These are phyloP conservation scores for Carposina sasakii DNA, from an alignment of 1,140 invertebrate species.

Conservation along the genomic window DNA sequence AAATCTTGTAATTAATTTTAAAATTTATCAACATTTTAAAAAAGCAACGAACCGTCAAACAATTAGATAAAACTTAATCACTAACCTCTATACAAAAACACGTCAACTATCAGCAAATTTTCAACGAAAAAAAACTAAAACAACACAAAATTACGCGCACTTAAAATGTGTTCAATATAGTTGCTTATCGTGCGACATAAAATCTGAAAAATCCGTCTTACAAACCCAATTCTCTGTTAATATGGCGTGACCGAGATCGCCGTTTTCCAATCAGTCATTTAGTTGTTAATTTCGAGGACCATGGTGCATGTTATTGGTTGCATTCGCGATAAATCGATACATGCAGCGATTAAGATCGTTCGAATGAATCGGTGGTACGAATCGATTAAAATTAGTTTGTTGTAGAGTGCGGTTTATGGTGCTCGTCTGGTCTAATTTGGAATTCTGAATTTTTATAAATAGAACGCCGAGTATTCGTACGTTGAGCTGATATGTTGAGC, in stretches of 20 bases:
- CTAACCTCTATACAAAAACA: too few species aligned
- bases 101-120: too few species aligned
- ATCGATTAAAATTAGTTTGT: conserved; percentile 25
- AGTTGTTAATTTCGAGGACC: conserved; percentile 65
- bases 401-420: too few species aligned
- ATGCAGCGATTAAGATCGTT: conserved; percentile 37
- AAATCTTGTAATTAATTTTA: too few species aligned
- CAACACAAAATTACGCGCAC: conserved; percentile 10
- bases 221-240: conserved; percentile 67
- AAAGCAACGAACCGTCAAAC: too few species aligned
- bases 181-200: conserved; percentile 38
- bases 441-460: too few species aligned
- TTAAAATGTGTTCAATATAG: conserved; percentile 29
- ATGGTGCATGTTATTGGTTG: conserved; percentile 65
- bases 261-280: conserved; percentile 62
- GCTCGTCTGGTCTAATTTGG: too few species aligned
- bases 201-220: conserved; percentile 45
- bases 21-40: too few species aligned
- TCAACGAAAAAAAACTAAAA: conserved; percentile 5
- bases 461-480: too few species aligned
- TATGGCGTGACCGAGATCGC: conserved; percentile 55
- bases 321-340: conserved; percentile 36
- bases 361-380: conserved; percentile 14
- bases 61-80: too few species aligned
- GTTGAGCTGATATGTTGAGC: too few species aligned